phyloP scores from a whole-genome alignment of 2,888 invertebrate species.

The Coronaproctus castanopsis region DNA sequence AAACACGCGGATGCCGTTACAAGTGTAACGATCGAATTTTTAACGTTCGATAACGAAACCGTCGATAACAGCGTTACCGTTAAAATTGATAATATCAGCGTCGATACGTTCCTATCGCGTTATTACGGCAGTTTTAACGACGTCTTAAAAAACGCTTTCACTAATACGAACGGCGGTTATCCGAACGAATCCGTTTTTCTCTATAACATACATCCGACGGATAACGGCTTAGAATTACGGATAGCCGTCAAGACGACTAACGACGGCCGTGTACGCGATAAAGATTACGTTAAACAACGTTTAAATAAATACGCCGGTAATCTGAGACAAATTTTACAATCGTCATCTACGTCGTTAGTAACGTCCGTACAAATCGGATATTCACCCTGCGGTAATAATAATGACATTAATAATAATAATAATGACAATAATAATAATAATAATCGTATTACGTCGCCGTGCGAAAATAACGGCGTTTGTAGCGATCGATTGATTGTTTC shows the following conservation, averaged over 20 bases:
- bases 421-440: not conserved
- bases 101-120: slow-evolving; percentile 51
- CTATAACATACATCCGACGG: slow-evolving; percentile 46
- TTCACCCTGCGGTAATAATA: slow-evolving; percentile 48
- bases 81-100: slow-evolving; percentile 48
- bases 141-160: slow-evolving; percentile 36
- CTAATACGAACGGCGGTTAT: slow-evolving; percentile 39
- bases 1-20: slow-evolving; percentile 70
- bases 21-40: slow-evolving; percentile 61
- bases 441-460: slow-evolving; percentile 27
- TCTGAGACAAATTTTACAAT: slow-evolving; percentile 41
- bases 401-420: too few species aligned
- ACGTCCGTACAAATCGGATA: slow-evolving; percentile 49
- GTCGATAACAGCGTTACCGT: slow-evolving; percentile 65
- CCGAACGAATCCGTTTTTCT: slow-evolving; percentile 23
- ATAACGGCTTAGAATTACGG: slow-evolving; percentile 47
- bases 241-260: slow-evolving; percentile 37
- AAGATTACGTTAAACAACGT: slow-evolving; percentile 38
- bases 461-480: slow-evolving; percentile 60
- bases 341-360: slow-evolving; percentile 20
- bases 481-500: slow-evolving; percentile 47
- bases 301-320: slow-evolving; percentile 42
- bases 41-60: slow-evolving; percentile 57
- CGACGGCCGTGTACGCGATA: slow-evolving; percentile 39
- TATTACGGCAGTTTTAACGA: slow-evolving; percentile 55